Percentiles rank a stretch among this genome's conserved stretches.
Evolutionary conservation across 2,113 vertebrate species (phyloP).

Genomic region (Leucosticte australis): DNA sequence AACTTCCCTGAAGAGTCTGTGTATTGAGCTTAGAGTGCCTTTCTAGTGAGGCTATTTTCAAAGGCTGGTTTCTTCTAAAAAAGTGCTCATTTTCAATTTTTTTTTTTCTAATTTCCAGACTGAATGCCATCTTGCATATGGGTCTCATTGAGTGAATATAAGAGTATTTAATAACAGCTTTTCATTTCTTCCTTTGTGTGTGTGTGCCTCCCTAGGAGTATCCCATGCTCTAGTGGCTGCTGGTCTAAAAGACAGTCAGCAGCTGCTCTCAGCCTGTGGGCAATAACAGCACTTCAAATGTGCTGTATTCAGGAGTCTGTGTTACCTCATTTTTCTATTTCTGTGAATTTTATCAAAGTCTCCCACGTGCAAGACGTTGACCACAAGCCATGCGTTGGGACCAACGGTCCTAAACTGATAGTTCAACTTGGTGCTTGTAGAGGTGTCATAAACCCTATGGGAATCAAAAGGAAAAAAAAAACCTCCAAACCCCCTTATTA

Average conservation of each 20-base stretch:
- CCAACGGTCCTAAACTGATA: neutral
- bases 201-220: neutral
- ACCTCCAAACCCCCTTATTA: neutral
- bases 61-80: neutral
- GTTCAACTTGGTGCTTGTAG: neutral
- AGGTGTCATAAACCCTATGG: neutral
- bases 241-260: neutral
- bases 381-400: neutral
- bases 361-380: neutral
- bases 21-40: neutral
- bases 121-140: neutral
- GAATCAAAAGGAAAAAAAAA: neutral
- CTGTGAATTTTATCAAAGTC: neutral
- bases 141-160: neutral
- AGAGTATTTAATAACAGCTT: neutral
- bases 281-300: neutral
- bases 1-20: neutral
- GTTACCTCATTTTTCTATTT: neutral
- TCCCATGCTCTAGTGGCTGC: neutral
- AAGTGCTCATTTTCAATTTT: neutral
- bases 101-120: neutral
- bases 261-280: neutral
- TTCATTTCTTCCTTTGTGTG: neutral
- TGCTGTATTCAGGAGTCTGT: neutral
- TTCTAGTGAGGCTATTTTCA: neutral